These are phyloP conservation scores for Pangasianodon hypophthalmus DNA, from an alignment of 2,113 vertebrate species.

Conservation along the genomic window DNA sequence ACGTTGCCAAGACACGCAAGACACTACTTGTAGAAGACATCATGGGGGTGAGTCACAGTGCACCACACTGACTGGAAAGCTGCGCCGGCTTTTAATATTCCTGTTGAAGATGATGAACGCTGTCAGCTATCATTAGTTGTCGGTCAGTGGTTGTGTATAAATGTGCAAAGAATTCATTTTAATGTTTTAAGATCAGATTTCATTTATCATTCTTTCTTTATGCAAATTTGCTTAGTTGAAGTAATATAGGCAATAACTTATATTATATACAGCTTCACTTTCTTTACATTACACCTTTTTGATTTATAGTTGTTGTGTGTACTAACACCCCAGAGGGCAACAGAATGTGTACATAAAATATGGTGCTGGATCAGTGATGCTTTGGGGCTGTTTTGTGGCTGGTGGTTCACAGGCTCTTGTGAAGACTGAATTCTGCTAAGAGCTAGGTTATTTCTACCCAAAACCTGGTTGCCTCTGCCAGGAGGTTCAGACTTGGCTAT, in stretches of 20 bases:
- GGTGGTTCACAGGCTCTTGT: background rate
- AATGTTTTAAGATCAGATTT: background rate
- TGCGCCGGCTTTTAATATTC: background rate
- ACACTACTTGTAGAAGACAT: conserved; percentile 94
- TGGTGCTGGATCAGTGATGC: background rate
- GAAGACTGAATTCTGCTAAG: background rate
- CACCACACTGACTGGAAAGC: background rate
- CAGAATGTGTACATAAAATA: background rate
- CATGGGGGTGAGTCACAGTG: conserved; percentile 80
- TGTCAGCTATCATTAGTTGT: background rate
- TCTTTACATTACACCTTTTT: background rate
- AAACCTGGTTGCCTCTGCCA: background rate
- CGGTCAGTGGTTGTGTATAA: background rate
- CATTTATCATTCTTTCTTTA: background rate
- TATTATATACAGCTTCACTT: background rate
- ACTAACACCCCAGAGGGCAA: background rate
- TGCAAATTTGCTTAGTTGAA: background rate
- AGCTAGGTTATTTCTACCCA: background rate
- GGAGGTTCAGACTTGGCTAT: background rate
- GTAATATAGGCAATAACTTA: background rate
- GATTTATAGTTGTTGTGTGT: background rate
- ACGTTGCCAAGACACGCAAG: conserved; percentile 94
- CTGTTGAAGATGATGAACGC: background rate
- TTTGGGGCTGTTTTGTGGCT: background rate
- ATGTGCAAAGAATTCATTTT: background rate